Base-by-base conservation (phyloP, 1,140 invertebrate species). In the Aphelinus certus region DNA sequence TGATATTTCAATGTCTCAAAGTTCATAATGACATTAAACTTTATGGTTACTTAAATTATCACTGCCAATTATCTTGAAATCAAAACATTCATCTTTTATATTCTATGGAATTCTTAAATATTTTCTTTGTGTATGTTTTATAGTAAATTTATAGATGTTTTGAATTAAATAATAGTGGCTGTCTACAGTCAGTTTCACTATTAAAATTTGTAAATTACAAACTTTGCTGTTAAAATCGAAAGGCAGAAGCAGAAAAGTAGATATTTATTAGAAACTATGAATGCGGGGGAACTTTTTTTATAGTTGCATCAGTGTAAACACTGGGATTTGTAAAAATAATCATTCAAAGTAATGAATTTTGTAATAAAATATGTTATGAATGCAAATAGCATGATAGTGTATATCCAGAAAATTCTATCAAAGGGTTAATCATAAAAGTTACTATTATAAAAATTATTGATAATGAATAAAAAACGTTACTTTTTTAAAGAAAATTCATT, bases 381-480 rank as follows among this genome's bases (percentile, higher is more conserved):
- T 71, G 77, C 75, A 79, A 72, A 75, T 75, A 77, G 75, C 77
- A 72, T 76, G 73, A 77, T 80, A 78, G 76, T 65, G 45, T 70
- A 66, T 62, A 67, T 66, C 9, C 63, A 75, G 75, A 70, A 43
- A 67, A 80, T 76, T 78, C 78, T 76, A 73, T 81, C 65, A 81
- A 78, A 70, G 75, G 70, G 73, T 78, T 77, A 78, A 75, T n/a
- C 70, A 56, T 76, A 79, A 71, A 78, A 80, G 64, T 80, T 81
- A 79, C 77, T 80, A 81, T 78, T 80, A 67, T 78, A 71, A 76
- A 76, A 73, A 80, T 74, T 80, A 81, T 73, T 78, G 75, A 75
- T 78, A 78, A 77, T 76, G 78, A 78, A 76, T 68, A 75, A 76
- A 83, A 69, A 78, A 79, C 56, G 76, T 79, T 81, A 80, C 76